A percentile compares a stretch with the other conserved stretches of the same genome.
Conservation (phyloP, 2,113 vertebrate genomes). For the Pyrgilauda ruficollis region DNA sequence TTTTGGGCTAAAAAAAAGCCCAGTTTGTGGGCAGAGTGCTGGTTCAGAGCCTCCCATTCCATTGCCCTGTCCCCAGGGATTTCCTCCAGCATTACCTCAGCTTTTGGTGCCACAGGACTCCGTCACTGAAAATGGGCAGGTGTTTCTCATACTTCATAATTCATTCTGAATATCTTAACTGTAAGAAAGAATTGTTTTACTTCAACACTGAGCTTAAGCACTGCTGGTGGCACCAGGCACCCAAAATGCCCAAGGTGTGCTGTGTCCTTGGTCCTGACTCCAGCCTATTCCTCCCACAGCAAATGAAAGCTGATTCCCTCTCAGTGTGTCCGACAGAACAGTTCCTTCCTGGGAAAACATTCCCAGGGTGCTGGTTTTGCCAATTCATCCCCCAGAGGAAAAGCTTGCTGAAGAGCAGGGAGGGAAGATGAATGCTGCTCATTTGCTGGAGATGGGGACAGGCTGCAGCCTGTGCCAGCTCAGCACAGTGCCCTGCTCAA, state of each 20-base stretch:
- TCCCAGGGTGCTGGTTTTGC: neutral
- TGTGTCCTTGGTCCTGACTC: neutral
- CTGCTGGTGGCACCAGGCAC: neutral
- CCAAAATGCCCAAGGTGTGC: accelerated
- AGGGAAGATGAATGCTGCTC: neutral
- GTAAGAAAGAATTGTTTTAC: neutral
- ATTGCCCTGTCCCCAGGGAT: neutral
- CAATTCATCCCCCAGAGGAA: neutral
- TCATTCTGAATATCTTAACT: neutral
- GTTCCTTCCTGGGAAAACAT: neutral
- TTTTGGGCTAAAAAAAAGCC: neutral
- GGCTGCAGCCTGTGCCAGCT: neutral
- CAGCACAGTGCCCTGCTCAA: neutral
- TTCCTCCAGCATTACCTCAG: neutral
- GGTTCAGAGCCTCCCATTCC: neutral
- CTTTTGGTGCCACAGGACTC: no score
- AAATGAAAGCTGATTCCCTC: neutral
- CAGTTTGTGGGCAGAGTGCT: neutral
- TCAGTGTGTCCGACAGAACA: accelerated
- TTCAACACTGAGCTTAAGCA: neutral
- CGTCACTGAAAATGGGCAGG: neutral
- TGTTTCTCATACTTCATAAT: neutral
- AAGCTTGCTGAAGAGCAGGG: neutral
- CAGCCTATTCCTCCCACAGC: neutral
- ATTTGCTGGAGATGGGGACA: neutral